phyloP scores from a whole-genome alignment of 2,113 vertebrate species.

The Marmota monax region DNA sequence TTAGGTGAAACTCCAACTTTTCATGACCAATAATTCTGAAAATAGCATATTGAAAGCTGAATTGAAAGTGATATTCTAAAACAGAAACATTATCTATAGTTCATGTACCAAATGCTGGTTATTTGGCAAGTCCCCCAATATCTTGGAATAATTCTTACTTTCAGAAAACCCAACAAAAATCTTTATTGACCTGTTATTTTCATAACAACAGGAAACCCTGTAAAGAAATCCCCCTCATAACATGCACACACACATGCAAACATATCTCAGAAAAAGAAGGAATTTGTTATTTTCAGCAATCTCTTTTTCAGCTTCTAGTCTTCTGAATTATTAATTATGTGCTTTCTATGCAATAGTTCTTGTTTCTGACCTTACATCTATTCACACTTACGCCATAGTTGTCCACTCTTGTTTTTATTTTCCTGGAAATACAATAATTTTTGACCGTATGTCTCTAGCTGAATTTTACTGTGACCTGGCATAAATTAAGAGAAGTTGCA shows the following conservation, averaged over 20 bases:
- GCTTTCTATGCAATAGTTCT: background rate
- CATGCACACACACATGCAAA: background rate
- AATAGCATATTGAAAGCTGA: background rate
- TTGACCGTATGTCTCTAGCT: background rate
- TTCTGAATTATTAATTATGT: background rate
- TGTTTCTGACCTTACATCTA: background rate
- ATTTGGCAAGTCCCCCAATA: background rate
- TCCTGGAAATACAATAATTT: background rate
- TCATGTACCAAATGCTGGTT: background rate
- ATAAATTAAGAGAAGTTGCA: background rate
- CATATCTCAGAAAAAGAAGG: background rate
- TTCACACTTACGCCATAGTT: background rate
- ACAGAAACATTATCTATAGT: background rate
- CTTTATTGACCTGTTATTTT: background rate
- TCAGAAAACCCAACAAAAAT: background rate
- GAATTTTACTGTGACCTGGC: background rate
- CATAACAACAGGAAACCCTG: background rate
- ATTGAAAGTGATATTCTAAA: constrained; percentile 18
- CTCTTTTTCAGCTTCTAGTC: background rate
- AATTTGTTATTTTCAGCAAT: background rate
- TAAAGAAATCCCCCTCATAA: background rate
- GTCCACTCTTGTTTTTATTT: background rate
- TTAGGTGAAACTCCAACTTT: background rate
- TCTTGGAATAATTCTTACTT: background rate
- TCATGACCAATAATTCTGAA: background rate